Evolutionary conservation across 2,113 vertebrate genomes (phyloP), one percentile per base, ranked within the genome.

Genomic region (Archocentrus centrarchus): DNA sequence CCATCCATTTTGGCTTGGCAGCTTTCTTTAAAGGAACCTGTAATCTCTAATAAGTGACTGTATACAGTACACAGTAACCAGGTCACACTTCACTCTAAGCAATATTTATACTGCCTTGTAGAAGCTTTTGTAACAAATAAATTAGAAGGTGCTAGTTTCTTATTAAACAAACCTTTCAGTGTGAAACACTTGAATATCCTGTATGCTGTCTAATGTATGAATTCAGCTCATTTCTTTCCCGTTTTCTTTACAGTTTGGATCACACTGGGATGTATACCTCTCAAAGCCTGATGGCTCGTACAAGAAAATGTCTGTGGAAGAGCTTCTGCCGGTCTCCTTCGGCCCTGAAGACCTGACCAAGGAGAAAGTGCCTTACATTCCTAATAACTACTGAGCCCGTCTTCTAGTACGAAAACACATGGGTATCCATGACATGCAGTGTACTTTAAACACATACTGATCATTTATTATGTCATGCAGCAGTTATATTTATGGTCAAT

Each of bases 261-360:
- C 80, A 0, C 88, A 95, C 22, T 99, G 97, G 97, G 94, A 95
- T 0, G 88, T 98, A 78, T 97, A 96, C 86, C 88, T 98, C 92
- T 95, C 97, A 57, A 98, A 97, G 85, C 78, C 95, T 0, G 97
- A 98, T 0, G 96, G 97, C 3, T 93, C 96, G 0, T 97, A 96
- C 2, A 7, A 91, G 0, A 88, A 95, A 76, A 97, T 88, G 94
- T 97, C 90, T 0, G 93, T 98, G 44, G 93, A 93, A 2, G 95
- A 98, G 61, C 93, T 99, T 27, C 96, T 98, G 57, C 98, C 98
- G 0, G n/a, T 62, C 55, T 97, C 97, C 17, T 99, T 99, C 0
- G 96, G 97, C 17, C 97, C 97, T 0, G 93, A 97, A 6, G 93
- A 97, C 66, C 93, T 99, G 76, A 88, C 91, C 80, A 95, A 90